These are phyloP conservation scores for Alligator sinensis DNA, from an alignment of 2,113 vertebrate genomes.

Conservation along the genomic window DNA sequence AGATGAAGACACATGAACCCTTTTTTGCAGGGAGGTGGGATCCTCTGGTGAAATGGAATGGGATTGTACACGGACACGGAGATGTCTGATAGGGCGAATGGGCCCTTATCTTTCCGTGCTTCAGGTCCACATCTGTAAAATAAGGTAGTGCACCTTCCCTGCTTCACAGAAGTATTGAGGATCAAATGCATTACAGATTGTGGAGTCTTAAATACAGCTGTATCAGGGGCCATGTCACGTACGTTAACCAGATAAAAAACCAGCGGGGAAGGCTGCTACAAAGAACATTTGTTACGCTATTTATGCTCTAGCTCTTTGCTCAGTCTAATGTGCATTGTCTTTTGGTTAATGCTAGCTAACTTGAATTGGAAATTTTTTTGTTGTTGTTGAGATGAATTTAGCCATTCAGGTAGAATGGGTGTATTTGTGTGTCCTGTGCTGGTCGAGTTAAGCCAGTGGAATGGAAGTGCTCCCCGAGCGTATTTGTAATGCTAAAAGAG, in stretches of 20 bases:
- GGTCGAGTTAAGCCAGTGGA: neutral
- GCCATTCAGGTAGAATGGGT: neutral
- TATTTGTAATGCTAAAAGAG: neutral
- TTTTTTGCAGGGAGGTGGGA: fast-evolving
- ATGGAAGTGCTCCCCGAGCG: neutral
- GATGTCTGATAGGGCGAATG: neutral
- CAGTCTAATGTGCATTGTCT: neutral
- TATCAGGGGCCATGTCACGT: neutral
- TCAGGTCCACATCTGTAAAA: neutral
- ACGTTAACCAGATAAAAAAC: neutral
- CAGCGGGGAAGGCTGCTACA: neutral
- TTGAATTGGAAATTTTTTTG: constrained; percentile 5
- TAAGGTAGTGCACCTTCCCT: fast-evolving
- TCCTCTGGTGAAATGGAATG: fast-evolving
- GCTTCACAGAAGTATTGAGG: neutral
- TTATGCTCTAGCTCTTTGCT: constrained; percentile 7
- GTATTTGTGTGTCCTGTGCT: neutral
- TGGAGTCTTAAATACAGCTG: neutral
- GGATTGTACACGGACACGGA: neutral
- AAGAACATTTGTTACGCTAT: neutral
- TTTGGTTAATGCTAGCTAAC: neutral
- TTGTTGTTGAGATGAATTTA: neutral
- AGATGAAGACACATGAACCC: neutral
- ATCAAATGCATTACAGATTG: neutral
- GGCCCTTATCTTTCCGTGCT: neutral